A percentile compares a stretch with the other conserved stretches of the same genome.
Conservation (phyloP, 2,888 invertebrate genomes). For the Luperina nickerlii region DNA sequence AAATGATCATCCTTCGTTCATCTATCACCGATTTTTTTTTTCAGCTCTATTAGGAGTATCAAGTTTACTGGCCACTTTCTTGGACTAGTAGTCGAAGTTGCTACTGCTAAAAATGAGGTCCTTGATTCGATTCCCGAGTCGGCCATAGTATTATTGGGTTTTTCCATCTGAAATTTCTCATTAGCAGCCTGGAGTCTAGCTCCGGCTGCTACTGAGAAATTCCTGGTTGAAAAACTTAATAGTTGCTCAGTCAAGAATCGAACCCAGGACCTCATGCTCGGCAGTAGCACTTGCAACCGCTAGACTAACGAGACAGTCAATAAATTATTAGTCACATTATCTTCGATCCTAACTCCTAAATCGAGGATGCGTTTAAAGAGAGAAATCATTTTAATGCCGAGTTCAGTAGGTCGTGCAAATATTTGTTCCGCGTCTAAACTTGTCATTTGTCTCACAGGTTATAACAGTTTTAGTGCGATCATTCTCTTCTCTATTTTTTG, state of each 20-base stretch:
- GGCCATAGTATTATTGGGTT: background rate
- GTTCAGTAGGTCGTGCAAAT: conserved; percentile 16
- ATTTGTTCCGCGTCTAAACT: background rate
- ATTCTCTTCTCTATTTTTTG: background rate
- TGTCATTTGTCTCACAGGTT: background rate
- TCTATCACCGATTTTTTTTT: background rate
- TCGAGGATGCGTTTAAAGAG: conserved; percentile 38
- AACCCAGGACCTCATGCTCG: background rate
- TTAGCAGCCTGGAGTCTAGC: too few species aligned
- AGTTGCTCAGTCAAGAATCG: background rate
- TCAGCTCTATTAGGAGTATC: background rate
- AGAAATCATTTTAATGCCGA: conserved; percentile 11
- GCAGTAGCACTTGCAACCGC: background rate
- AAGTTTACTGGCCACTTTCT: background rate
- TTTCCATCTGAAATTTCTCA: too few species aligned
- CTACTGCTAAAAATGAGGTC: too few species aligned
- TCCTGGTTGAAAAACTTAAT: background rate
- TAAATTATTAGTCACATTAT: background rate
- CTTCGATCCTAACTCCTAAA: conserved; percentile 21
- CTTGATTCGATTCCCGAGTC: too few species aligned
- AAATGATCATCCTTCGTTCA: background rate
- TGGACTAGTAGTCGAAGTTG: background rate
- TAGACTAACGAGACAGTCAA: background rate
- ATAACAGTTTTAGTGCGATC: background rate
- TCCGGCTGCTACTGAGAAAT: background rate